These are phyloP conservation scores for Brevimyrus niger DNA, from an alignment of 2,113 vertebrate species.

Conservation along the genomic window DNA sequence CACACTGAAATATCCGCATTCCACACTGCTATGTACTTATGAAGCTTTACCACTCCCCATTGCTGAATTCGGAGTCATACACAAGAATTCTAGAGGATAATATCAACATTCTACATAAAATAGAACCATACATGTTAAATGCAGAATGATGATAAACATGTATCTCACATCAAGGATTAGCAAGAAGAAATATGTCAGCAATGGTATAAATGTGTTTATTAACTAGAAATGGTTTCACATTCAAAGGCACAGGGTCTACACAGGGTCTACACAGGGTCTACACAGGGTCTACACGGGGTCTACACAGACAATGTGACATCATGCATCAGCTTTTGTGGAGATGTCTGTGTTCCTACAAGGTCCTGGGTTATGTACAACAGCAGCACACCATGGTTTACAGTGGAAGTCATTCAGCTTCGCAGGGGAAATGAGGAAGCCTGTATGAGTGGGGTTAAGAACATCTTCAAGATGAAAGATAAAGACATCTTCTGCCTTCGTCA, in stretches of 20 bases:
- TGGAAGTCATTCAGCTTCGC: background rate
- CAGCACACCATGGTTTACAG: background rate
- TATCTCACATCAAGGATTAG: background rate
- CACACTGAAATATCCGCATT: background rate
- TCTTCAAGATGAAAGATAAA: too few relatives aligned
- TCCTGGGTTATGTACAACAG: background rate
- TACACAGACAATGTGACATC: background rate
- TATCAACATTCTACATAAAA: background rate
- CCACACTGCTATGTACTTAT: background rate
- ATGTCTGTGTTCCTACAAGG: background rate
- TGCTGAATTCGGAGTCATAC: background rate
- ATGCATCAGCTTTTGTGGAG: background rate
- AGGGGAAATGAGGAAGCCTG: background rate
- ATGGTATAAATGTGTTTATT: background rate
- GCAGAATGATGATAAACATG: background rate
- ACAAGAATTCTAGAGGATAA: background rate
- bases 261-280: background rate
- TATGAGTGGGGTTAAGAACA: background rate
- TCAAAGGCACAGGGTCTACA: background rate
- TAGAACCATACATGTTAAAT: background rate
- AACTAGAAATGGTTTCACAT: background rate
- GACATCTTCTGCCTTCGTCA: background rate
- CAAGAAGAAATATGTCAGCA: background rate
- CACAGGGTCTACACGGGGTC: background rate
- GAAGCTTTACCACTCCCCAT: background rate